These are phyloP conservation scores for Drosophila malerkotliana DNA, from an alignment of 1,140 invertebrate species.

Conservation along the genomic window DNA sequence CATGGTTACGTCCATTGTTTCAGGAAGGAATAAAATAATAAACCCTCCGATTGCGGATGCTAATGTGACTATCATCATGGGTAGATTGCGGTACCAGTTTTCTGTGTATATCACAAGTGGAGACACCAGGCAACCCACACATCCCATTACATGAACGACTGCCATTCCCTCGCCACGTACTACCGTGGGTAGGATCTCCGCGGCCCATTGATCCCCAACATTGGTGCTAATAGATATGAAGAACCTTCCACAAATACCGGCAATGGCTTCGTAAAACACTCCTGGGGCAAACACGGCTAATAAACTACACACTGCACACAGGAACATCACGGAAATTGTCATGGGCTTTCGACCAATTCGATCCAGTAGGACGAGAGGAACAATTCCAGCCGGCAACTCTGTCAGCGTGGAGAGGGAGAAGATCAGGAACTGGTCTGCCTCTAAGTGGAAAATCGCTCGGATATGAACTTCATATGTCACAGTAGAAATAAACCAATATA, in stretches of 20 bases:
- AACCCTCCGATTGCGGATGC: slow-evolving; percentile 86
- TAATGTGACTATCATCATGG: slow-evolving; percentile 89
- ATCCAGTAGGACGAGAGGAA: slow-evolving; percentile 91
- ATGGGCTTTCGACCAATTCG: slow-evolving; percentile 92
- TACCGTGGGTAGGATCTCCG: slow-evolving; percentile 93
- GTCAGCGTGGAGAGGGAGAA: slow-evolving; percentile 92
- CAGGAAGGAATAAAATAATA: slow-evolving; percentile 89
- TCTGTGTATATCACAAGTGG: slow-evolving; percentile 92
- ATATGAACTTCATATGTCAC: slow-evolving; percentile 94
- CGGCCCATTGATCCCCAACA: slow-evolving; percentile 93
- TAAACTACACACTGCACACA: slow-evolving; percentile 91
- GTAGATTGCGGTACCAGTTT: slow-evolving; percentile 87
- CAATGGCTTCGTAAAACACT: slow-evolving; percentile 87
- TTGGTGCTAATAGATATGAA: slow-evolving; percentile 94
- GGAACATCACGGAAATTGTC: slow-evolving; percentile 89
- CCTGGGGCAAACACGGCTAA: slow-evolving; percentile 88
- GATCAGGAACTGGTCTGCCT: slow-evolving; percentile 91
- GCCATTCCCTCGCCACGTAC: slow-evolving; percentile 92
- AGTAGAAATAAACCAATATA: slow-evolving; percentile 92
- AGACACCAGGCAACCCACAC: slow-evolving; percentile 91
- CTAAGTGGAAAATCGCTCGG: slow-evolving; percentile 89
- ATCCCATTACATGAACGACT: slow-evolving; percentile 92
- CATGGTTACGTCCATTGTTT: slow-evolving; percentile 91
- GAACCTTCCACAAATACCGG: slow-evolving; percentile 92
- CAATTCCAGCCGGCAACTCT: slow-evolving; percentile 89